phyloP scores from a whole-genome alignment of 2,888 invertebrate genomes.

The Erebia aethiops region DNA sequence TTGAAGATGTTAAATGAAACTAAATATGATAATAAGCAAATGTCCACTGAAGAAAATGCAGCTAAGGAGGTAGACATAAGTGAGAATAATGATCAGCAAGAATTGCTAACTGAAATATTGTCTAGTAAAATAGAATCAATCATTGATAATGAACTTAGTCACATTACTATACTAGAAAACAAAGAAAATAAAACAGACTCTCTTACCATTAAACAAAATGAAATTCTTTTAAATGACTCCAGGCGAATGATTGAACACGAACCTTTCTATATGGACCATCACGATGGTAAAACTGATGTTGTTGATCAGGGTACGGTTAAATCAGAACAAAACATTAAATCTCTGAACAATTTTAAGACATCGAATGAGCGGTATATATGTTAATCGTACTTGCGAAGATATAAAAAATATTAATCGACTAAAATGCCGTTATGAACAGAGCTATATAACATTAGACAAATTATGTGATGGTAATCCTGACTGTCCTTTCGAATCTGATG shows the following conservation, averaged over 20 bases:
- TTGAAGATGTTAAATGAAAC: constrained; percentile 41
- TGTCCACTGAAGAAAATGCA: neutral
- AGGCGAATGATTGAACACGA: constrained; percentile 1
- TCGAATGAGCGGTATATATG: constrained; percentile 11
- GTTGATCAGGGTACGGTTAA: neutral
- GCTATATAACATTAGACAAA: constrained; percentile 49
- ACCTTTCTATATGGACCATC: neutral
- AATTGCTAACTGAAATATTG: constrained; percentile 43
- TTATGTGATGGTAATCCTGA: constrained; percentile 62
- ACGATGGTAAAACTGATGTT: neutral
- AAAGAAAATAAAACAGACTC: constrained; percentile 46
- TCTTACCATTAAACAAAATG: constrained; percentile 40
- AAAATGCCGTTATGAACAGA: constrained; percentile 51
- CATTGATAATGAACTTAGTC: constrained; percentile 45
- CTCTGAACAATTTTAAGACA: neutral
- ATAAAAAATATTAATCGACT: constrained; percentile 55
- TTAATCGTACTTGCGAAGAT: constrained; percentile 49
- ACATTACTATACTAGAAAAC: constrained; percentile 44
- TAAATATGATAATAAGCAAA: neutral
- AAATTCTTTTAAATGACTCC: constrained; percentile 6
- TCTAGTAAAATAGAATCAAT: constrained; percentile 50
- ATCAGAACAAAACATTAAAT: neutral
- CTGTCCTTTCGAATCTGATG: constrained; percentile 62
- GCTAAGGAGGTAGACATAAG: constrained; percentile 12
- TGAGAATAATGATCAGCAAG: neutral